A percentile compares a stretch with the other conserved stretches of the same genome.
Evolutionary conservation across 2,113 vertebrate species (phyloP).

Genomic region (Clinocottus analis): DNA sequence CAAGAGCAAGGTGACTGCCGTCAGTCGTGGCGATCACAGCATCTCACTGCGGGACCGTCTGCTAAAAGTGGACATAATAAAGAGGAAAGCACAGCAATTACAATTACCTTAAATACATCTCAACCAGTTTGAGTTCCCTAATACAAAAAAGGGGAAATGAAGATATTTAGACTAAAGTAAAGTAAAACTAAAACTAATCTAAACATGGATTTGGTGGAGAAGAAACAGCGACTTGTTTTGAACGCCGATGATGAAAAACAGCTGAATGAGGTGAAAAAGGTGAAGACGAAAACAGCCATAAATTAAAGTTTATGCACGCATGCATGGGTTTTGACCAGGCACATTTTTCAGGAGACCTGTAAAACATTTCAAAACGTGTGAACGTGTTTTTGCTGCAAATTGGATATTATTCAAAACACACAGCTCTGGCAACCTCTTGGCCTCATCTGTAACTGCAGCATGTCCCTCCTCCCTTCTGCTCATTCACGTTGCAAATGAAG

Average conservation of each 20-base stretch:
- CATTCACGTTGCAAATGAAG: too few relatives aligned
- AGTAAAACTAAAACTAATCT: not conserved
- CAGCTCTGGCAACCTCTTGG: not conserved
- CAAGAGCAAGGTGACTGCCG: not conserved
- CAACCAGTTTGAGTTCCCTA: not conserved
- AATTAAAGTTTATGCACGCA: not conserved
- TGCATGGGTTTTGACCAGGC: not conserved
- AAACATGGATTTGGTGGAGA: not conserved
- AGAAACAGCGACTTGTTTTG: not conserved
- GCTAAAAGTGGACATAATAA: not conserved
- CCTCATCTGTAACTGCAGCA: conserved; percentile 1
- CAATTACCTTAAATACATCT: not conserved
- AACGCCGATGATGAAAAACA: conserved; percentile 23
- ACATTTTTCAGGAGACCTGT: not conserved
- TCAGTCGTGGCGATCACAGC: not conserved
- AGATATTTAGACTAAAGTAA: not conserved
- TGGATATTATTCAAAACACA: not conserved
- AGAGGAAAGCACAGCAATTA: not conserved
- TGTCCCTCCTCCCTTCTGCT: too few relatives aligned
- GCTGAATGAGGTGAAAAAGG: conserved; percentile 21
- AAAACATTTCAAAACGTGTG: not conserved
- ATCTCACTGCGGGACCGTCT: not conserved
- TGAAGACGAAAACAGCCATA: conserved; percentile 3
- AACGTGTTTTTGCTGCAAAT: not conserved
- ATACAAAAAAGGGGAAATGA: not conserved